These are phyloP conservation scores for Caenorhabditis panamensis DNA, from an alignment of 2,888 invertebrate species.

Conservation along the genomic window DNA sequence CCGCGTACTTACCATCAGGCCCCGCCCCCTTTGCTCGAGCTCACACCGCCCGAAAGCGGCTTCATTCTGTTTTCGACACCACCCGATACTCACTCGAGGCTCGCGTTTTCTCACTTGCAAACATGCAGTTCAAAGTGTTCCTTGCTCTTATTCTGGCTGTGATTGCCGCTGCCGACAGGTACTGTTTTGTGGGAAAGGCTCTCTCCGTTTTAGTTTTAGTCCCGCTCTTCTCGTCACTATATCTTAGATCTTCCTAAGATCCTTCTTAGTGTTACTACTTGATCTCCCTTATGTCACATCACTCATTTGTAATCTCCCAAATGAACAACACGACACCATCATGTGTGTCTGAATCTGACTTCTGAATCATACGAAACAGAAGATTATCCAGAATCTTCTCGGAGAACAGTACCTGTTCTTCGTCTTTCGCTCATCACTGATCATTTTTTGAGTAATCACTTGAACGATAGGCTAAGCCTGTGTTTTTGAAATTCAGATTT, in stretches of 20 bases:
- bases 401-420: neutral
- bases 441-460: neutral
- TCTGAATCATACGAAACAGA: too few species aligned
- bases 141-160: constrained; percentile 31
- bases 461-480: neutral
- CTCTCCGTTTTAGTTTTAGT: too few species aligned
- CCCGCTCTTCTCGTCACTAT: too few species aligned
- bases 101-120: constrained; percentile 12
- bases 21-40: constrained; percentile 33
- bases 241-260: too few species aligned
- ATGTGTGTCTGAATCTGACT: too few species aligned
- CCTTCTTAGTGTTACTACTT: too few species aligned
- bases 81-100: constrained; percentile 37
- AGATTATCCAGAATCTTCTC: neutral
- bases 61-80: constrained; percentile 50
- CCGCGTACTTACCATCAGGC: constrained; percentile 24
- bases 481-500: neutral
- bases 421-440: neutral
- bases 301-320: too few species aligned
- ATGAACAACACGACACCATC: too few species aligned
- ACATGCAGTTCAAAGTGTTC: constrained; percentile 39
- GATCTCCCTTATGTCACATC: too few species aligned
- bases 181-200: neutral
- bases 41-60: constrained; percentile 1
- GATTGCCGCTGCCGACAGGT: constrained; percentile 24